These are phyloP conservation scores for Sesamia nonagrioides DNA, from an alignment of 1,140 invertebrate species.

Conservation along the genomic window DNA sequence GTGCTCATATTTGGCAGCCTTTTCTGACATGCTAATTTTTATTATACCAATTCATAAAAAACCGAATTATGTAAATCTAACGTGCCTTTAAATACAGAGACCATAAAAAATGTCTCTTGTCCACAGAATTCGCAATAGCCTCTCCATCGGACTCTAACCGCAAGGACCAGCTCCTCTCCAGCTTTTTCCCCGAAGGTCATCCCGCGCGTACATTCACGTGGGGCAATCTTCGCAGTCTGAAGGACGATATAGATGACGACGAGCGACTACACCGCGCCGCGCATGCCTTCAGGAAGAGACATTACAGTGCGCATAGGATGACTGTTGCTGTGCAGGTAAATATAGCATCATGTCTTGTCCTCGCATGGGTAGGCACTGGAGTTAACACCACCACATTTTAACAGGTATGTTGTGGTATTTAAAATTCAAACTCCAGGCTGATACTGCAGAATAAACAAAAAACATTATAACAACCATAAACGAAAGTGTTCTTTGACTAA, in stretches of 20 bases:
- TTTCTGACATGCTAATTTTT: too few species aligned
- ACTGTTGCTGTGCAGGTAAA: conserved; percentile 92
- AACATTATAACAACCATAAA: too few species aligned
- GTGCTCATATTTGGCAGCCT: too few species aligned
- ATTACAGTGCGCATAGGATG: conserved; percentile 97
- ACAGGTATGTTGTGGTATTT: too few species aligned
- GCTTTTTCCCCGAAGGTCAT: conserved; percentile 90
- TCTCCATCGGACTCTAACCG: conserved; percentile 90
- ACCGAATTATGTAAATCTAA: too few species aligned
- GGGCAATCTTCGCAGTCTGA: conserved; percentile 94
- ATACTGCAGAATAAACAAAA: too few species aligned
- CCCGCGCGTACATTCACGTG: conserved; percentile 94
- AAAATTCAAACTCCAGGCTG: too few species aligned
- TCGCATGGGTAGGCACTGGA: too few species aligned
- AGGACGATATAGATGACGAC: conserved; percentile 89
- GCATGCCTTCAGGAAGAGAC: conserved; percentile 93
- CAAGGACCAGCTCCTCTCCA: conserved; percentile 92
- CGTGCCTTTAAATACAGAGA: too few species aligned
- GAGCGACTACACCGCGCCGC: conserved; percentile 90
- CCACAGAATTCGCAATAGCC: conserved; percentile 93
- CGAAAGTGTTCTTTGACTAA: too few species aligned
- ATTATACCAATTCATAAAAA: too few species aligned
- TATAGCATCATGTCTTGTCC: not conserved
- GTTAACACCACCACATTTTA: too few species aligned
- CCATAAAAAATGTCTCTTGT: conserved; percentile 3